Base-by-base conservation (phyloP, 2,113 vertebrate genomes). In the Scytalopus superciliaris region DNA sequence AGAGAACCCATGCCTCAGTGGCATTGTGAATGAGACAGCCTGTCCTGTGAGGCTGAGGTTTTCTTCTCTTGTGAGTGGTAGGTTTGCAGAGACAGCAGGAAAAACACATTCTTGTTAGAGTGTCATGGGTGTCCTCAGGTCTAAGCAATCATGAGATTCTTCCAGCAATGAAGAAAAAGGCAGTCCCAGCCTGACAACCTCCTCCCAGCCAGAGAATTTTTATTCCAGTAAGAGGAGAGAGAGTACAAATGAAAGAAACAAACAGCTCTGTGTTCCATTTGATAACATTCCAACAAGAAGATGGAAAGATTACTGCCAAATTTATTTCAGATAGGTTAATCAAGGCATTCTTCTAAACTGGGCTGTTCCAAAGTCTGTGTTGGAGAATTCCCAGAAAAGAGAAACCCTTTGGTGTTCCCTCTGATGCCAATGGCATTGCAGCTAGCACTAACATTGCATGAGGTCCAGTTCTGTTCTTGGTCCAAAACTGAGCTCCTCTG, bases 301-400 rank as follows among this genome's bases (percentile, higher is more conserved):
- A 50, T 56, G 68, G 64, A 52, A 93, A 80, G 30, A 63, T 35
- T 40, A 37, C 24, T 33, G 44, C 22, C 18, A 53, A 82, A 64
- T 91, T 72, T 66, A 42, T 69, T 92, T 89, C 33, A 64, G 49
- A 40, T 33, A 66, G 33, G 25, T 69, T 88, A 80, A 91, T 87
- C 56, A 28, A 47, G 24, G 30, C 31, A 19, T 33, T 6, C 13
- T 84, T 84, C n/a, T 86, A 31, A 82, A 76, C 5, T 3, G 37
- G 18, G 31, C 52, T 72, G n/a, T 89, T 81, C 19, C n/a, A 45
- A 92, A 80, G 7, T n/a, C 33, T 40, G 6, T 72, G 19, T 28
- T 2, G 4, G 72, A 67, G 25, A 55, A 57, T 17, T 52, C 28
- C 23, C 55, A 50, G 62, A 33, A 83, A 59, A 35, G 33, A 47